A percentile compares a stretch with the other conserved stretches of the same genome.
phyloP scores from a whole-genome alignment of 2,113 vertebrate genomes.

The Antechinus flavipes region DNA sequence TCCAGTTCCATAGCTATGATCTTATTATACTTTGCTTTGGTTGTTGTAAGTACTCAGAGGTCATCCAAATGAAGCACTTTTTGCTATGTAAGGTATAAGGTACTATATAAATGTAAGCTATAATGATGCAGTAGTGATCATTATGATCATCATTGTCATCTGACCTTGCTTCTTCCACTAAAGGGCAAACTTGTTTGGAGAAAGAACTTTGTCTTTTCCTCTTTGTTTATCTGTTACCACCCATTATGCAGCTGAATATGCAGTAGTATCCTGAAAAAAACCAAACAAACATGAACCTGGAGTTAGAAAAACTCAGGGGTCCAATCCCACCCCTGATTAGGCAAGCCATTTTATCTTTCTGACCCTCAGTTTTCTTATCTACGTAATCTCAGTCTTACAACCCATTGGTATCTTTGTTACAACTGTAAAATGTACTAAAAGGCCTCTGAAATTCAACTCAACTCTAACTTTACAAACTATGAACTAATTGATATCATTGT shows the following conservation, averaged over 20 bases:
- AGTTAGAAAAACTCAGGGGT: background rate
- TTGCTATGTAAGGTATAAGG: background rate
- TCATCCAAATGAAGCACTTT: background rate
- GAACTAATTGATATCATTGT: background rate
- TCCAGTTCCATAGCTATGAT: background rate
- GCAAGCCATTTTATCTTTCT: background rate
- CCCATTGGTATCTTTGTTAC: background rate
- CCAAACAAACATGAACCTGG: background rate
- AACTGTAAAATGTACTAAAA: background rate
- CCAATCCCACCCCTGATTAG: background rate
- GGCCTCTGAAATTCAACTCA: background rate
- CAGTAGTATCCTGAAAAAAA: background rate
- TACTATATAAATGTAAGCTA: background rate
- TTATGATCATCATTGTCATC: background rate
- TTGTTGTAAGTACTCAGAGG: background rate
- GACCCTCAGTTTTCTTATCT: background rate
- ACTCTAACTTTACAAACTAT: background rate
- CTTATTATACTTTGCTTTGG: background rate
- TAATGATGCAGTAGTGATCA: background rate
- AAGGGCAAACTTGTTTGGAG: background rate
- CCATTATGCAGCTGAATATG: background rate
- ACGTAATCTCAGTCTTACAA: background rate
- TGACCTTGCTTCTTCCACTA: background rate
- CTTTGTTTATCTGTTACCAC: background rate
- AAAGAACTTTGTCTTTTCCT: background rate